A percentile compares a stretch with the other conserved stretches of the same genome.
These are phyloP conservation scores for Hecatera dysodea DNA, from an alignment of 2,888 invertebrate genomes.

Conservation along the genomic window DNA sequence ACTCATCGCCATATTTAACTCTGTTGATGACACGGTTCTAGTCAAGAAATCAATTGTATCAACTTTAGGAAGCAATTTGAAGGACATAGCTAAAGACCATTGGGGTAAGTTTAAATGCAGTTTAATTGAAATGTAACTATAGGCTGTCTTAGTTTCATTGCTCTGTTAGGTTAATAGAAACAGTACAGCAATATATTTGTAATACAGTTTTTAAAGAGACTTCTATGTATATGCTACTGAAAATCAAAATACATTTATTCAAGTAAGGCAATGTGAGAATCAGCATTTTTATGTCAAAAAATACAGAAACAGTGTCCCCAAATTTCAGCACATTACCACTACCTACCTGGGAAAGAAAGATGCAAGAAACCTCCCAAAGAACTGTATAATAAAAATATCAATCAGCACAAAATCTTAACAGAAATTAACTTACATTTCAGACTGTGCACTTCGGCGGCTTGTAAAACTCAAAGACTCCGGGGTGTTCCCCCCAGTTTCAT, in stretches of 20 bases:
- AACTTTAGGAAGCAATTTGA: constrained; percentile 92
- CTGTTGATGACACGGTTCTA: constrained; percentile 97
- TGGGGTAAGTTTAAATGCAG: constrained; percentile 92
- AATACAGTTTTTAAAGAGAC: too few relatives aligned
- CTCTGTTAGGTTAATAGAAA: too few relatives aligned
- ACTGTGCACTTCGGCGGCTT: constrained; percentile 95
- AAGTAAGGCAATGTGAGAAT: background rate
- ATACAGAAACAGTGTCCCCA: background rate
- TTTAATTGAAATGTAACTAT: background rate
- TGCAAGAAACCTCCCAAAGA: too few relatives aligned
- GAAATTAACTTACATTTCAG: constrained; percentile 73
- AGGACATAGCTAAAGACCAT: constrained; percentile 93
- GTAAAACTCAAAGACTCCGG: constrained; percentile 95
- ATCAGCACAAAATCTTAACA: background rate
- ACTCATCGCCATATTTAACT: constrained; percentile 95
- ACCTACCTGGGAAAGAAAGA: background rate
- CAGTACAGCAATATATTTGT: too few relatives aligned
- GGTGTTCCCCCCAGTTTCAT: constrained; percentile 95
- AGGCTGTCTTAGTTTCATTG: too few relatives aligned
- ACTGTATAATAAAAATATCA: background rate
- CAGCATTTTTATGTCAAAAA: background rate
- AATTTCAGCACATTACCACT: background rate
- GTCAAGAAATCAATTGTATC: constrained; percentile 95
- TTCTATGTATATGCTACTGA: too few relatives aligned
- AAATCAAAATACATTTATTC: background rate